Evolutionary conservation across 2,888 invertebrate genomes (phyloP), one percentile per base, ranked within the genome.

Genomic region (Lamproptera curius): DNA sequence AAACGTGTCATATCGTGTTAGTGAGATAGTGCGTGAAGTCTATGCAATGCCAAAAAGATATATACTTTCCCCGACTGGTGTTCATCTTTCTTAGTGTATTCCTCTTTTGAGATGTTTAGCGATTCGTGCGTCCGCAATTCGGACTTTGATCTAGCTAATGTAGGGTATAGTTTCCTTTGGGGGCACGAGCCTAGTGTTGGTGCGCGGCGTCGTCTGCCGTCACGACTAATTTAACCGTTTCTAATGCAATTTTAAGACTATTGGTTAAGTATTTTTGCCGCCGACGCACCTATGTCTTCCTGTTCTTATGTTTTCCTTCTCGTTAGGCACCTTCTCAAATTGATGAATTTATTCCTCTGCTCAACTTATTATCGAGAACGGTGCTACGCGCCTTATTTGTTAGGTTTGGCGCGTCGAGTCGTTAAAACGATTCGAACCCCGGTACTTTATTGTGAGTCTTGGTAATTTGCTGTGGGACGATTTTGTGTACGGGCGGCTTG

Each of bases 1-100:
- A 11, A 53, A 57, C 59, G 77, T 76, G 76, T 76, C 74, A 76
- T 77, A 75, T 72, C 63, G 66, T 70, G 62, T 63, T 67, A 65
- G 68, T 58, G 63, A 62, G 56, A 50, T 41, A 9, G 9, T 31
- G 59, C 56, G 58, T 58, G 54, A 51, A 41, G 52, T 55, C 57
- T 54, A 61, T 58, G 38, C 61, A 55, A 66, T 65, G 68, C 70
- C 67, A 67, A 70, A 66, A 63, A 59, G 53, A 50, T 28, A 28
- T 9, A 31, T 31, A 11, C 13, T 28, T 36, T 48, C 48, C 46
- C 48, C 33, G 54, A 54, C 45, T n/a, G 48, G 54, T 56, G 47
- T 48, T 43, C 42, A 44, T 47, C 40, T 51, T 35, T 39, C 31
- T 41, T 42, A 28, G 38, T 45, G 35, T 49, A 34, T 23, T 14